Conservation (phyloP, 2,113 vertebrate genomes). For the Muntiacus reevesi region DNA sequence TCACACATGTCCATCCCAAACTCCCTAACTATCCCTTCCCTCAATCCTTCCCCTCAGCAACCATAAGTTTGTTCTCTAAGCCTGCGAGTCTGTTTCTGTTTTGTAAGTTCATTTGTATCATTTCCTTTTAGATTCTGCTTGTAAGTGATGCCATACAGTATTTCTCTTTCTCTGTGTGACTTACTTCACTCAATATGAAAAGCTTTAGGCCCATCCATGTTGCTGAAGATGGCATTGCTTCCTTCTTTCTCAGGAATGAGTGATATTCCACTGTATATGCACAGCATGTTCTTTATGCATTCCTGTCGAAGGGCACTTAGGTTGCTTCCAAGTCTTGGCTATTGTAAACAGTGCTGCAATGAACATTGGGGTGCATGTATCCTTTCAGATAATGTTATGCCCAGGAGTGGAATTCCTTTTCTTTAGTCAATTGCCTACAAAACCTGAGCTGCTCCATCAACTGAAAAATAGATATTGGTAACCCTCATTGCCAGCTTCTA, state of each 20-base stretch:
- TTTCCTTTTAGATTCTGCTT: not conserved
- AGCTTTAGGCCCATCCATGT: not conserved
- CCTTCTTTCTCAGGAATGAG: not conserved
- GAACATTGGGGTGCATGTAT: not conserved
- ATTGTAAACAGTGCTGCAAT: not conserved
- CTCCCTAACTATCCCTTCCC: not conserved
- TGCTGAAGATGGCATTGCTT: not conserved
- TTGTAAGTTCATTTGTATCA: not conserved
- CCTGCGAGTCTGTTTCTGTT: not conserved
- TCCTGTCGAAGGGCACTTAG: not conserved
- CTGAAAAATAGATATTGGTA: not conserved
- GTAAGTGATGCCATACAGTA: not conserved
- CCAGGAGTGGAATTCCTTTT: not conserved
- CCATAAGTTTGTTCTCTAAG: not conserved
- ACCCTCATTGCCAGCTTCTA: not conserved
- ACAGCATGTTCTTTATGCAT: not conserved
- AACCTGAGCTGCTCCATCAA: not conserved
- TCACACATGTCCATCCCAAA: not conserved
- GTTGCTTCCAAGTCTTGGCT: not conserved
- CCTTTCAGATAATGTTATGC: not conserved
- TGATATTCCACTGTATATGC: not conserved
- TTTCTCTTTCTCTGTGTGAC: not conserved
- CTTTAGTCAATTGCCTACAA: not conserved
- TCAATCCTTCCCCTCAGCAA: not conserved
- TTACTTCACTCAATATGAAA: not conserved